phyloP scores from a whole-genome alignment of 2,797 vertebrate genomes.

The Lemur catta region DNA sequence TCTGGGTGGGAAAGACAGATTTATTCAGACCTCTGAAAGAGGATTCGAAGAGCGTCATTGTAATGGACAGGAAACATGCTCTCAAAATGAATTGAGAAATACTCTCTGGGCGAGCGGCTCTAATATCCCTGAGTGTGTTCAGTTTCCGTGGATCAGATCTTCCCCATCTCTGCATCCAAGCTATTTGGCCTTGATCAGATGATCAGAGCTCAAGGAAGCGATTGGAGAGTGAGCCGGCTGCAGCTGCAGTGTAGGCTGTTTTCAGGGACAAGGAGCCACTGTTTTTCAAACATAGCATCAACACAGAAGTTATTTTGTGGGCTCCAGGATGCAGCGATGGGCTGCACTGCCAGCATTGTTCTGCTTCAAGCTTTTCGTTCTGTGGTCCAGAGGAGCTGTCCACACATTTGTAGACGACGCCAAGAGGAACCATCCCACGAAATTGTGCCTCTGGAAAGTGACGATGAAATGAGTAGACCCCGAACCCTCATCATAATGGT shows the following conservation, averaged over 20 bases:
- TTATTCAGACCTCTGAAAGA: constrained; percentile 70
- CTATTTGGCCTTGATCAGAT: constrained; percentile 93
- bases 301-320: constrained; percentile 90
- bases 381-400: constrained; percentile 95
- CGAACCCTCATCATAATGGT: constrained; percentile 95
- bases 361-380: constrained; percentile 93
- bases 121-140: constrained; percentile 78
- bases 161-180: constrained; percentile 88
- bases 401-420: constrained; percentile 91
- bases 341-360: constrained; percentile 96
- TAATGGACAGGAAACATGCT: constrained; percentile 71
- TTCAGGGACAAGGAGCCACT: constrained; percentile 93
- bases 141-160: constrained; percentile 85
- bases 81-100: constrained; percentile 77
- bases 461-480: constrained; percentile 91
- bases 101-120: constrained; percentile 41
- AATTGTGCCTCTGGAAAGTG: constrained; percentile 90
- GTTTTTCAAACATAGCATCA: constrained; percentile 90
- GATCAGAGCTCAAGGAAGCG: constrained; percentile 91
- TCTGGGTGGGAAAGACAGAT: constrained; percentile 48
- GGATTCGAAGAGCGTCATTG: constrained; percentile 61
- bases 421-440: constrained; percentile 93
- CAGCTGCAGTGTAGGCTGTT: constrained; percentile 93
- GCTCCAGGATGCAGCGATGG: constrained; percentile 93
- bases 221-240: constrained; percentile 91